Evolutionary conservation across 2,797 vertebrate species (phyloP), one percentile per base, ranked within the genome.

Genomic region (Galaxias olidus): DNA sequence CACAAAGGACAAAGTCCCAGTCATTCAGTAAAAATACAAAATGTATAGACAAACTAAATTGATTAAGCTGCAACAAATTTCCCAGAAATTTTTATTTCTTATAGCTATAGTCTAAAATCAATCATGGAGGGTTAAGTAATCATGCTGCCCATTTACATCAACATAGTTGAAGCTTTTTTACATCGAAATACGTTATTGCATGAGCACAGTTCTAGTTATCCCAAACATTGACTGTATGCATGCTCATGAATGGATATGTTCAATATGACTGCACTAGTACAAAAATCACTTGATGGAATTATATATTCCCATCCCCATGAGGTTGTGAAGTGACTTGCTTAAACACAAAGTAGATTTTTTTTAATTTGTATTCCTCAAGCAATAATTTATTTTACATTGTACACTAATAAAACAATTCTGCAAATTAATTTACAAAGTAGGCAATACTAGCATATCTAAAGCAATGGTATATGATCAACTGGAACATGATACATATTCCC

Each of bases 191-290:
- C 52, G 62, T 68, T 68, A 65, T 30, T 47, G 59, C 63, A 46
- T 43, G 51, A 69, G 71, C 66, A 50, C 53, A 50, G 61, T 57
- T 17, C 18, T 17, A 52, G 59, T 43, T 63, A 61, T 13, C 17
- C 65, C 72, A 68, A 65, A 65, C 78, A 68, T 68, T 81, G 79
- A 74, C 30, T 30, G 80, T 83, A 84, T 78, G 79, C 74, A 83
- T 82, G 78, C 83, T 75, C 63, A 73, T 78, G 79, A 83, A 86
- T 76, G 79, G 67, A 73, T 74, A 79, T 73, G 76, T 72, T 77
- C 81, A 72, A 75, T 75, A 71, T 76, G 76, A 78, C 53, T 63
- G 78, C 64, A 1, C 69, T 40, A 66, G 53, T 59, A 83, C 77
- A 81, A 74, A 84, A 72, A 59, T 69, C 61, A 52, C 80, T 81